Evolutionary conservation across 2,797 vertebrate species (phyloP).

Genomic region (Syngnathus rostellatus): DNA sequence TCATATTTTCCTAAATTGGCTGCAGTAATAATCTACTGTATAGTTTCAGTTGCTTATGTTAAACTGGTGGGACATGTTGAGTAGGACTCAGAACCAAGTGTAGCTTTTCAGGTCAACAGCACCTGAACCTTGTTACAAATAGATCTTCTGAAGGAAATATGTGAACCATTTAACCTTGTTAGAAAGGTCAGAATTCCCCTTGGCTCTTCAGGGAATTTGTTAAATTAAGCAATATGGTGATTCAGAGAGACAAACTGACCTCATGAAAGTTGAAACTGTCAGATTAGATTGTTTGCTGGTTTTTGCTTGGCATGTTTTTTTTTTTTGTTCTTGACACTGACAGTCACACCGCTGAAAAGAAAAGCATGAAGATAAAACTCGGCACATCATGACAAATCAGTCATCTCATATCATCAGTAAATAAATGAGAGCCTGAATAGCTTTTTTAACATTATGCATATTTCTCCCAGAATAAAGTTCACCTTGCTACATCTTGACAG

Average conservation of each 20-base stretch:
- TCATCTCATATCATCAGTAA: background rate
- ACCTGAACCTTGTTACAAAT: conserved; percentile 33
- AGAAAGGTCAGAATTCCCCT: conserved; percentile 30
- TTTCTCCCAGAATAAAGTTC: conserved; percentile 8
- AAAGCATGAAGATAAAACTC: background rate
- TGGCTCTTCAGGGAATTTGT: conserved; percentile 34
- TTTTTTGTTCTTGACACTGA: conserved; percentile 13
- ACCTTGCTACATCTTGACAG: conserved; percentile 13
- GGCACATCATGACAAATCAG: background rate
- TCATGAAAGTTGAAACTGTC: conserved; percentile 34
- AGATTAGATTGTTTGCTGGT: conserved; percentile 24
- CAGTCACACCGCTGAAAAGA: conserved; percentile 5
- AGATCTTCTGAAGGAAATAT: conserved; percentile 16
- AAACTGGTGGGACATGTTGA: conserved; percentile 12
- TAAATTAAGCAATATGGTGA: conserved; percentile 24
- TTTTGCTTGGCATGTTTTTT: conserved; percentile 16
- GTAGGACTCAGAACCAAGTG: conserved; percentile 25
- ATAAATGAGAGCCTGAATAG: background rate
- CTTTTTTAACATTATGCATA: background rate
- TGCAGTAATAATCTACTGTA: too few relatives aligned
- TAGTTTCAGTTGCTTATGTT: too few relatives aligned
- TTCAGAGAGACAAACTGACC: conserved; percentile 43
- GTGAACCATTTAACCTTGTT: conserved; percentile 47
- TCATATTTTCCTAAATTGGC: too few relatives aligned
- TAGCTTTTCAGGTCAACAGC: conserved; percentile 42